These are phyloP conservation scores for Lucilia sericata DNA, from an alignment of 1,140 invertebrate species.

Conservation along the genomic window DNA sequence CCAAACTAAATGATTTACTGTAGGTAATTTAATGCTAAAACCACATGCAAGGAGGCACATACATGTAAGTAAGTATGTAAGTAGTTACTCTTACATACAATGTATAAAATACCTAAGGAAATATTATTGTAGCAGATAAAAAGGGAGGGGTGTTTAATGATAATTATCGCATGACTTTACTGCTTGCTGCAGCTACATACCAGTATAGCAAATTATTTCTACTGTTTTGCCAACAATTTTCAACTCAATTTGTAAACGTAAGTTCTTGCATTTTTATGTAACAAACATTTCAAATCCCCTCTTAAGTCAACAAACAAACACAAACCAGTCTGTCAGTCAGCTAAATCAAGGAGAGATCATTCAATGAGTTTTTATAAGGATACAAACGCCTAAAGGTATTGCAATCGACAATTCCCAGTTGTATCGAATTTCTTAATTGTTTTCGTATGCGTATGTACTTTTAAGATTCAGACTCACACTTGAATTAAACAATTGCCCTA, in stretches of 20 bases:
- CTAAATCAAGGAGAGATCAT: not conserved
- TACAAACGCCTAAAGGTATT: not conserved
- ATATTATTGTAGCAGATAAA: not conserved
- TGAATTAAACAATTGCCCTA: no score
- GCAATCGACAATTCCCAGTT: conserved; percentile 4
- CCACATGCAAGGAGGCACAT: not conserved
- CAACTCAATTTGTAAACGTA: not conserved
- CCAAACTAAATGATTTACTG: not conserved
- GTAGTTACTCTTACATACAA: not conserved
- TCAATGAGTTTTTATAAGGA: not conserved
- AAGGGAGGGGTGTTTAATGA: conserved; percentile 1
- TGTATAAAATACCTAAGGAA: not conserved
- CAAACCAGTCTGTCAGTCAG: not conserved
- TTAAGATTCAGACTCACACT: no score
- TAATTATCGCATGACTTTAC: not conserved
- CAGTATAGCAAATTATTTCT: no score
- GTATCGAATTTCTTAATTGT: conserved; percentile 27
- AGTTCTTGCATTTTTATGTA: not conserved
- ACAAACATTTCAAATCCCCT: not conserved
- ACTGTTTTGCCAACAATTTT: conserved; percentile 18
- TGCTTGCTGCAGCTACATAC: no score
- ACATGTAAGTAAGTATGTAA: not conserved
- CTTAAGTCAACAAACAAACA: not conserved
- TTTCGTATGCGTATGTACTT: not conserved
- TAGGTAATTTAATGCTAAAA: not conserved